A percentile compares a stretch with the other conserved stretches of the same genome.
phyloP scores from a whole-genome alignment of 2,113 vertebrate genomes.

The Dasyprocta punctata region DNA sequence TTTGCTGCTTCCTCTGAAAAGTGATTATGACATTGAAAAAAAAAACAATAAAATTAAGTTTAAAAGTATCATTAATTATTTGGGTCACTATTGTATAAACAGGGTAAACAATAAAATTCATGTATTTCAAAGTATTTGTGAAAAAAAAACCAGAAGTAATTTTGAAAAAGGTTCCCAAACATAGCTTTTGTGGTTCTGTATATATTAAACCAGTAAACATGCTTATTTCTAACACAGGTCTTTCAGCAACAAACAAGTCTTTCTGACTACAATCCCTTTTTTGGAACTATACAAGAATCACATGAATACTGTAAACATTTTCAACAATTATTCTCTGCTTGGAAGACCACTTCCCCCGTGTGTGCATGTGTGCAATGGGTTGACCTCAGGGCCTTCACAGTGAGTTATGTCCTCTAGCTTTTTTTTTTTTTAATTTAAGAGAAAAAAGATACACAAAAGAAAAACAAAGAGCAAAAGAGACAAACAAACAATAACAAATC shows the following conservation, averaged over 20 bases:
- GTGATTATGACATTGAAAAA: background rate
- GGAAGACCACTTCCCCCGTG: background rate
- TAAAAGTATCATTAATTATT: slow-evolving; percentile 45
- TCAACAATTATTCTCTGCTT: background rate
- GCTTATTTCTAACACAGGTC: background rate
- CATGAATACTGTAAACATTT: background rate
- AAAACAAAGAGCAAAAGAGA: too few relatives aligned
- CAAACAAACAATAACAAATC: too few relatives aligned
- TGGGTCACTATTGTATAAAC: background rate
- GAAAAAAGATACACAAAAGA: too few relatives aligned
- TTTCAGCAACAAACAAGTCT: background rate
- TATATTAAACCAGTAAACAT: background rate
- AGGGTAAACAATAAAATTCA: slow-evolving; percentile 16
- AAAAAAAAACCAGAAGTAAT: slow-evolving; percentile 51
- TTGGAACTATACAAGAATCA: background rate
- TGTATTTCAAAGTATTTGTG: background rate
- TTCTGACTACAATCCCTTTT: background rate
- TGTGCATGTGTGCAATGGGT: background rate
- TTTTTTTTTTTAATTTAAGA: background rate
- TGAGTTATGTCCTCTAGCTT: background rate
- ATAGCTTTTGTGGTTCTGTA: background rate
- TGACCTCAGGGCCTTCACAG: background rate
- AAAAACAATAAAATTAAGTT: background rate
- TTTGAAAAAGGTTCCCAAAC: background rate
- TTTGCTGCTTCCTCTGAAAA: slow-evolving; percentile 43